These are phyloP conservation scores for Oncorhynchus keta DNA, from an alignment of 2,113 vertebrate genomes.

Conservation along the genomic window DNA sequence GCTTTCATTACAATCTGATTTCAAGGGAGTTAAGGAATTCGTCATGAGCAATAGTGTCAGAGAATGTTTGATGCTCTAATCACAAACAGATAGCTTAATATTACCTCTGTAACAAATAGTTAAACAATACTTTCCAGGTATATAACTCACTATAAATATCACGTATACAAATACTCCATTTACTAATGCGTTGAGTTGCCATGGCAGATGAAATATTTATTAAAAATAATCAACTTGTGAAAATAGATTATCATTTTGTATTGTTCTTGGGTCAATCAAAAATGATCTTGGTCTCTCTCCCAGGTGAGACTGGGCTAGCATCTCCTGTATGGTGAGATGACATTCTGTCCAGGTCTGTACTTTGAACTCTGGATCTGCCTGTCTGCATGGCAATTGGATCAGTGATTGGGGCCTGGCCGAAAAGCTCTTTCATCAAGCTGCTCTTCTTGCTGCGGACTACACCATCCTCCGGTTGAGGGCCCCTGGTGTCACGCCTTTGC, in stretches of 20 bases:
- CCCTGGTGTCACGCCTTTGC: not conserved
- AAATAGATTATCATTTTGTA: not conserved
- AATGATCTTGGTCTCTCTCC: slow-evolving; percentile 4
- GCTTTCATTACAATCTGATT: no score
- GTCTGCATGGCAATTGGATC: not conserved
- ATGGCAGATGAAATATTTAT: not conserved
- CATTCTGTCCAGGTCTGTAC: slow-evolving; percentile 3
- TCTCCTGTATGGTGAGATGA: not conserved
- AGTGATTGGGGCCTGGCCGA: slow-evolving; percentile 1
- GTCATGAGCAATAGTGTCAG: no score
- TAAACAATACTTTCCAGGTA: no score
- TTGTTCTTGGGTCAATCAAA: not conserved
- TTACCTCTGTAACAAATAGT: no score
- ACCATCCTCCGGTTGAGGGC: not conserved
- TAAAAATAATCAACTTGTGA: not conserved
- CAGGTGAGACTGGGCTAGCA: not conserved
- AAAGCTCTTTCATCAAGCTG: slow-evolving; percentile 25
- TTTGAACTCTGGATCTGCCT: not conserved
- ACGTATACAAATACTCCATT: not conserved
- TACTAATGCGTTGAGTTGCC: slow-evolving; percentile 1
- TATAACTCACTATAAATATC: no score
- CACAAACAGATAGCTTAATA: no score
- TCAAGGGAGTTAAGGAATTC: no score
- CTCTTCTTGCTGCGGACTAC: slow-evolving; percentile 12
- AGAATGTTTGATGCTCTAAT: no score